Evolutionary conservation across 2,888 invertebrate genomes (phyloP).

Genomic region (Cylindroiulus punctatus): DNA sequence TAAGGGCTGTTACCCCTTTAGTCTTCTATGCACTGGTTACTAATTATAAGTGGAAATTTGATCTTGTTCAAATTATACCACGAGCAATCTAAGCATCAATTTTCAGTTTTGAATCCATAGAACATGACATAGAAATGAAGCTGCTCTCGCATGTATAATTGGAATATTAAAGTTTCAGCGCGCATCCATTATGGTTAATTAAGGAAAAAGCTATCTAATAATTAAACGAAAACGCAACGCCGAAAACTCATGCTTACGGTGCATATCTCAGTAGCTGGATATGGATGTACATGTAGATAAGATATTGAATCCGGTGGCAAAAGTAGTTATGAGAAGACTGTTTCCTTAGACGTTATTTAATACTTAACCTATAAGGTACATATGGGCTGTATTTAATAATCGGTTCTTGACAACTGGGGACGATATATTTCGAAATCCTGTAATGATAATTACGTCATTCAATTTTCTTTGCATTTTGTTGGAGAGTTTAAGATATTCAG

Average conservation of each 20-base stretch:
- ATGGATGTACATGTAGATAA: background rate
- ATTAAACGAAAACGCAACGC: background rate
- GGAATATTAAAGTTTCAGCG: background rate
- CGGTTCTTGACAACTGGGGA: background rate
- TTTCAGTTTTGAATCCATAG: background rate
- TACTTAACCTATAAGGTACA: background rate
- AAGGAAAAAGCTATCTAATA: constrained; percentile 10
- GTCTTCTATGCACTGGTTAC: background rate
- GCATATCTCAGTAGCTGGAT: no score
- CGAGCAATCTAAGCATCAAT: background rate
- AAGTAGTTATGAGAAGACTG: background rate
- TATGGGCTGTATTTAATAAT: background rate
- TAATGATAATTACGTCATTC: no score
- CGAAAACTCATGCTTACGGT: no score
- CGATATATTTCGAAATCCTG: no score
- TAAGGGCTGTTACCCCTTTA: background rate
- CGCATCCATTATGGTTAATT: background rate
- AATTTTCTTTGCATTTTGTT: no score
- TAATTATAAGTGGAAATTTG: constrained; percentile 24
- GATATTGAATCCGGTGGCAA: background rate
- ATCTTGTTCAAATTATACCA: background rate
- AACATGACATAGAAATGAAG: background rate
- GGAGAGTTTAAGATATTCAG: no score
- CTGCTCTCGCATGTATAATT: constrained; percentile 2
- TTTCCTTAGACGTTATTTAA: background rate